Evolutionary conservation across 2,113 vertebrate genomes (phyloP).

Genomic region (Rhodinocichla rosea): DNA sequence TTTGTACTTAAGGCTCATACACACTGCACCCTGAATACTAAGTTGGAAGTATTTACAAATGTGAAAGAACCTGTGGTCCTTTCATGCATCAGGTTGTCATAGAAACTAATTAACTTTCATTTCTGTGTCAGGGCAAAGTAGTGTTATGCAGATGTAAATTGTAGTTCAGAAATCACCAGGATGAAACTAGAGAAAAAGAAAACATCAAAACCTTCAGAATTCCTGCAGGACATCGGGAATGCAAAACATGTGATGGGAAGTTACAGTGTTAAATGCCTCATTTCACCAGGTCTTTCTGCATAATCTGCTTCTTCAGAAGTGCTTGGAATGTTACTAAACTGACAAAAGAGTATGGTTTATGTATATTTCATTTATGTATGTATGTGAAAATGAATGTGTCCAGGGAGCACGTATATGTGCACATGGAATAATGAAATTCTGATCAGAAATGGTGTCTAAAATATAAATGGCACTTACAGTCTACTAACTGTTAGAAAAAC

Average conservation of each 20-base stretch:
- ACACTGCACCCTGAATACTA: constrained; percentile 66
- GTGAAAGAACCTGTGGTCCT: constrained; percentile 69
- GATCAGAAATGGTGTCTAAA: neutral
- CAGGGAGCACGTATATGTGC: neutral
- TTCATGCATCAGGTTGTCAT: constrained; percentile 76
- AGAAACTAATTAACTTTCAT: constrained; percentile 82
- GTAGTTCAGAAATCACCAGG: constrained; percentile 65
- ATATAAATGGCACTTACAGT: neutral
- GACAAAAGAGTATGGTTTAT: constrained; percentile 6
- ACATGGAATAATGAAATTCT: neutral
- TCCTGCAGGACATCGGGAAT: constrained; percentile 43
- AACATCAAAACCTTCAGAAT: constrained; percentile 55
- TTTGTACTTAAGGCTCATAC: constrained; percentile 69
- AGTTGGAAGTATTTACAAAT: constrained; percentile 72
- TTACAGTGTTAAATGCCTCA: constrained; percentile 42
- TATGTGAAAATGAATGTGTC: neutral
- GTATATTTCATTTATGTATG: neutral
- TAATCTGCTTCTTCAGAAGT: constrained; percentile 27
- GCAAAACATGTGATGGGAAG: constrained; percentile 13
- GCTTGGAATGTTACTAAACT: constrained; percentile 24
- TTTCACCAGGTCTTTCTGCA: constrained; percentile 26
- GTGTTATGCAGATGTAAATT: constrained; percentile 68
- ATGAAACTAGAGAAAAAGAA: constrained; percentile 54
- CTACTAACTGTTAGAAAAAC: neutral
- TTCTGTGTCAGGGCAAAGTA: constrained; percentile 72